Base-by-base conservation (phyloP, 2,797 vertebrate genomes). In the Characodon lateralis region DNA sequence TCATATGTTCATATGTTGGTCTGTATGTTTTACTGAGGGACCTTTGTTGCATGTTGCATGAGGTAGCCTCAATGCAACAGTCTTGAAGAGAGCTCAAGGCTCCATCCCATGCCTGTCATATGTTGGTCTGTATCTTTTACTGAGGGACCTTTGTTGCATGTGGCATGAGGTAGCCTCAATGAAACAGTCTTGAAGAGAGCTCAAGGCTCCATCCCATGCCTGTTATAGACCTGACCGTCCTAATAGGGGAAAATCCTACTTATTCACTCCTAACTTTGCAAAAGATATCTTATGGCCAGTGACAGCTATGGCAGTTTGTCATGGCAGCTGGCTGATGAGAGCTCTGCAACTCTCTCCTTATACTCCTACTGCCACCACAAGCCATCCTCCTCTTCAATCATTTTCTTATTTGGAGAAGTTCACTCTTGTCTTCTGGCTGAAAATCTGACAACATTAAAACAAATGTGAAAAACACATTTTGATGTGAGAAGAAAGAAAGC, bases 231-330 rank as follows among this genome's bases (percentile, higher is more conserved):
- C 87, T 92, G 90, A 90, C 92, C 93, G 87, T 86, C 91, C 91
- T 90, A 92, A 92, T 93, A 31, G 28, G 28, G 28, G 28, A 31
- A 31, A 31, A 31, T 31, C 28, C 28, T 31, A 31, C 28, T 31
- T 31, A 31, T 31, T 31, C 28, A 31, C 28, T 31, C 28, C 28
- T 31, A 31, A 31, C 28, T 31, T 88, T 80, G 89, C 88, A 92
- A 92, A 92, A 87, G 79, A 92, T 92, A 87, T 88, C 86, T 92
- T 87, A 85, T 78, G 79, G 84, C 39, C 76, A 31, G 78, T 89
- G 92, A 94, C 90, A 95, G 89, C 81, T 89, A 85, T 91, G 88
- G 91, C 91, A 91, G 90, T 84, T 86, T 74, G 76, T 89, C 89
- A 80, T 80, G 85, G 85, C 90, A 94, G 90, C 86, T 89, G 71